Percentiles rank a stretch among this genome's conserved stretches.
These are phyloP conservation scores for Neodontobutis hainanensis DNA, from an alignment of 2,113 vertebrate species.

Conservation along the genomic window DNA sequence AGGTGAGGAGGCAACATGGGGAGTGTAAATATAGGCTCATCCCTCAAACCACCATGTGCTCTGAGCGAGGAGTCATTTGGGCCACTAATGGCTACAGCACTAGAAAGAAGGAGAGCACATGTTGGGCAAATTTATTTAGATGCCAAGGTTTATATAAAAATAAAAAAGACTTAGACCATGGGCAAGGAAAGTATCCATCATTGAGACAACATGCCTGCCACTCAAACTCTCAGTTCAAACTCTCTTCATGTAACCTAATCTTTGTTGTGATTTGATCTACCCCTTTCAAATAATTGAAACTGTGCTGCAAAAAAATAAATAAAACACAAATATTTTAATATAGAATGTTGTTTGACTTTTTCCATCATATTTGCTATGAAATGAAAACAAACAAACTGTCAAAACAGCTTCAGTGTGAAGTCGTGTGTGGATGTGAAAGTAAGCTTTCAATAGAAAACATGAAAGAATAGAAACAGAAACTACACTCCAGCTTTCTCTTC, in stretches of 20 bases:
- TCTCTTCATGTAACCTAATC: not conserved
- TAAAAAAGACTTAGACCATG: not conserved
- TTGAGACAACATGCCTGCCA: not conserved
- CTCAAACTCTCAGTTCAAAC: not conserved
- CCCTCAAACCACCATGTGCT: slow-evolving; percentile 44
- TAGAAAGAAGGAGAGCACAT: slow-evolving; percentile 5
- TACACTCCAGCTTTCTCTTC: not conserved
- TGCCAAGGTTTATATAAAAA: not conserved
- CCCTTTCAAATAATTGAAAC: not conserved
- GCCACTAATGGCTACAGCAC: slow-evolving; percentile 13
- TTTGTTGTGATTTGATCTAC: not conserved
- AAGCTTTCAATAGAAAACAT: slow-evolving; percentile 9
- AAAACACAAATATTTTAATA: not conserved
- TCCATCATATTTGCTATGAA: not conserved
- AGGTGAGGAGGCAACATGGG: slow-evolving; percentile 60
- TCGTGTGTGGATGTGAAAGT: slow-evolving; percentile 22
- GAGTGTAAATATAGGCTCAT: slow-evolving; percentile 73
- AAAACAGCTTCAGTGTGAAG: slow-evolving; percentile 18
- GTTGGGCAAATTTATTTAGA: not conserved
- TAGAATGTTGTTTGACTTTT: too few relatives aligned
- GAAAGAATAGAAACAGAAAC: slow-evolving; percentile 67
- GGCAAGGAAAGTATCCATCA: not conserved
- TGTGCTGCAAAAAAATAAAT: not conserved
- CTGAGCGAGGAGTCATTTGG: not conserved
- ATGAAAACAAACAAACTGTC: slow-evolving; percentile 13